phyloP scores from a whole-genome alignment of 1,140 invertebrate species.

The Drosophila prosaltans region DNA sequence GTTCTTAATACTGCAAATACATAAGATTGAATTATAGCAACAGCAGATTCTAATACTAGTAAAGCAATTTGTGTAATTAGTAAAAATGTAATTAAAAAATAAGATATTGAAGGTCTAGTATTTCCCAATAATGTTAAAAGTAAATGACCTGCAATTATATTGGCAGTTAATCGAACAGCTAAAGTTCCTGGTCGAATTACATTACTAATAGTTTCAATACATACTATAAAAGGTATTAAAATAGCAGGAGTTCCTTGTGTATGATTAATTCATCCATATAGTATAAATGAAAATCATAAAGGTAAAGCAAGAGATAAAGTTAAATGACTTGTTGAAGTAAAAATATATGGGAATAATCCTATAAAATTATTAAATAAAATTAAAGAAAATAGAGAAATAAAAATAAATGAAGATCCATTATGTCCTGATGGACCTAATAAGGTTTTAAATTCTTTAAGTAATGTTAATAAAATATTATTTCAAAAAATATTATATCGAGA shows the following conservation, averaged over 20 bases:
- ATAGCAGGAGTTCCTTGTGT: constrained; percentile 84
- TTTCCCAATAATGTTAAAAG: constrained; percentile 83
- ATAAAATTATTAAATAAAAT: constrained; percentile 87
- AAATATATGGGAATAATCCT: constrained; percentile 88
- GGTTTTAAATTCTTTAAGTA: constrained; percentile 85
- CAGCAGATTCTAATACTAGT: constrained; percentile 84
- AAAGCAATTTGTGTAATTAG: constrained; percentile 84
- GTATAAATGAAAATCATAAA: constrained; percentile 86
- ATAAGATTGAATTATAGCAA: constrained; percentile 85
- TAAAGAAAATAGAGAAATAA: constrained; percentile 85
- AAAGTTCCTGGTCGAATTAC: constrained; percentile 87
- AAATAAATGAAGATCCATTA: constrained; percentile 84
- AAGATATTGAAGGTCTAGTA: constrained; percentile 56
- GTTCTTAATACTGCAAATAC: constrained; percentile 84
- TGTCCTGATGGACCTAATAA: constrained; percentile 79
- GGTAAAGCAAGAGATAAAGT: constrained; percentile 84
- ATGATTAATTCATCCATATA: constrained; percentile 85
- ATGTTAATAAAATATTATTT: constrained; percentile 82
- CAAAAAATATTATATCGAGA: constrained; percentile 83
- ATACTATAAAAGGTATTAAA: constrained; percentile 85
- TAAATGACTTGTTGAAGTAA: constrained; percentile 86
- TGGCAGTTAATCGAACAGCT: constrained; percentile 87
- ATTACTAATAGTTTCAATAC: constrained; percentile 86
- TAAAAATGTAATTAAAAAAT: constrained; percentile 78
- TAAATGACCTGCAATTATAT: constrained; percentile 88